Base-by-base conservation (phyloP, 2,888 invertebrate genomes). In the Eristalis tenax region DNA sequence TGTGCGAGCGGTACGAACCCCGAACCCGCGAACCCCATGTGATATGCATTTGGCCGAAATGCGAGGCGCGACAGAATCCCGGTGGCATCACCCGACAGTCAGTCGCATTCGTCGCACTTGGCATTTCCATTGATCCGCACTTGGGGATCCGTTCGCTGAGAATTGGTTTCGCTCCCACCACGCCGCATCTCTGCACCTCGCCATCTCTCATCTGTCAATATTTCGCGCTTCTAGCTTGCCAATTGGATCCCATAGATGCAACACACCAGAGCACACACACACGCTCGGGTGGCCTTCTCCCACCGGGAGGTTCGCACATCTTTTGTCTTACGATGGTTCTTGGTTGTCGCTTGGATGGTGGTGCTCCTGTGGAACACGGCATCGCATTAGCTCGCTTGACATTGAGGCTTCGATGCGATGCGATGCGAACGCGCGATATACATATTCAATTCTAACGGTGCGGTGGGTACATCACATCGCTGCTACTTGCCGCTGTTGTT, bases 391-490 rank as follows among this genome's bases (percentile, higher is more conserved):
- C 79, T 71, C 76, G 65, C 32, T 76, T 87, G 87, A 87, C 87
- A 83, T 83, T 87, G 87, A 83, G 74, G 83, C 75, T 78, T 79
- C 83, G 79, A 71, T 79, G 63, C 75, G 86, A 83, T 87, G 83
- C 64, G 86, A 83, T 87, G 83, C 64, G 68, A 83, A 38, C 23
- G 38, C 64, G 50, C 79, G 87, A 83, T 83, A 87, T 87, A 87
- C 87, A 87, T 87, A 87, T 87, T 87, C 87, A 87, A 87, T 87
- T 83, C 87, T 87, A 87, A 87, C 87, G 87, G 87, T 87, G 32
- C 5, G 61, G 69, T 77, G 50, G 26, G 28, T 61, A 43, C 70
- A 71, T 28, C 61, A 57, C 23, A 11, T 26, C 50, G 32, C 68
- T 43, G 50, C 35, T 71, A 56, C 76, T 82, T 56, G 70, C 59